Percentiles rank a stretch among this genome's conserved stretches.
Conservation (phyloP, 2,888 invertebrate species). For the Hyalella azteca region DNA sequence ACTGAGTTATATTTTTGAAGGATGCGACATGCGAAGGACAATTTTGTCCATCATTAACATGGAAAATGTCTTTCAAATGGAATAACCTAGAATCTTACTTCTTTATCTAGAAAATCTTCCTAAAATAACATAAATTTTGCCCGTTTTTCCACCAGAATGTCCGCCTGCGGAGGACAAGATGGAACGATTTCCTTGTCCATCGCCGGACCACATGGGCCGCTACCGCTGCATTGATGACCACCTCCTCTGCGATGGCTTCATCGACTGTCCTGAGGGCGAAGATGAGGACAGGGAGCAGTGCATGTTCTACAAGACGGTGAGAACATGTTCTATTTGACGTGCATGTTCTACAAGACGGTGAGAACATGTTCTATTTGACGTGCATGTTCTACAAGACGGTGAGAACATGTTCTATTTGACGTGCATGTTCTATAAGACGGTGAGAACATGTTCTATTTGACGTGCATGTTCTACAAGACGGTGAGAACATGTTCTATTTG, state of each 20-base stretch:
- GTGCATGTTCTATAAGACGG: no score
- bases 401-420: no score
- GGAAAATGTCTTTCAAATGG: no score
- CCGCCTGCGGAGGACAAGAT: constrained; percentile 90
- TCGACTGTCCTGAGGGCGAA: constrained; percentile 91
- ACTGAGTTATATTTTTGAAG: no score
- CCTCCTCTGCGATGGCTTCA: constrained; percentile 91
- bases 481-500: no score
- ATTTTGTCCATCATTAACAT: no score
- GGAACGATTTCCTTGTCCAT: constrained; percentile 93
- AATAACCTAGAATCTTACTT: no score
- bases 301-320: constrained; percentile 97
- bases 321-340: constrained; percentile 60
- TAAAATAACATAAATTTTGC: not conserved
- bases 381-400: no score
- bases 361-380: not conserved
- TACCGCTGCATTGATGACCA: constrained; percentile 96
- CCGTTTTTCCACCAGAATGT: constrained; percentile 73
- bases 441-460: no score
- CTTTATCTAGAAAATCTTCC: no score
- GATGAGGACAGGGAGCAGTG: constrained; percentile 92
- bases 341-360: not conserved
- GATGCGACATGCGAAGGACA: no score
- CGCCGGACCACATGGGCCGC: constrained; percentile 86
- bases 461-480: no score